A percentile compares a stretch with the other conserved stretches of the same genome.
Evolutionary conservation across 2,113 vertebrate species (phyloP).

Genomic region (Oryzias woworae): DNA sequence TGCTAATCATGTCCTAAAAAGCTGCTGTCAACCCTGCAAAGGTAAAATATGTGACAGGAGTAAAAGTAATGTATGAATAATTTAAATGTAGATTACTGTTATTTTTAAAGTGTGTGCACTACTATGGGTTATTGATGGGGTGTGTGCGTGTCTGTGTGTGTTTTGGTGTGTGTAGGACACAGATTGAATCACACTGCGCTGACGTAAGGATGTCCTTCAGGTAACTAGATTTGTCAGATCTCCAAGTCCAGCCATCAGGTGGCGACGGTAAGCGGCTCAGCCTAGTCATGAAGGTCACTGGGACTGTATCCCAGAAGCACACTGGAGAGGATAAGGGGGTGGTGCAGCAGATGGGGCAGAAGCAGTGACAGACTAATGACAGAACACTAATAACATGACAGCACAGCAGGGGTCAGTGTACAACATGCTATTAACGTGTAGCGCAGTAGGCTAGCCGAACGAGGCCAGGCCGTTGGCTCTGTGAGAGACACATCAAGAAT

Average conservation of each 20-base stretch:
- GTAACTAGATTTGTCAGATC: conserved; percentile 65
- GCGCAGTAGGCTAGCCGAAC: conserved; percentile 40
- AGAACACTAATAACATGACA: conserved; percentile 50
- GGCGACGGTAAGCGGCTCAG: conserved; percentile 62
- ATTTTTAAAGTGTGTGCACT: not conserved
- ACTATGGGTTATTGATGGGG: not conserved
- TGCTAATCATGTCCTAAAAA: too few relatives aligned
- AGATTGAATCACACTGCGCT: conserved; percentile 46
- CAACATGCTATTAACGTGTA: conserved; percentile 51
- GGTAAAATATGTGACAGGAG: too few relatives aligned
- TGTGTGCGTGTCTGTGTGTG: conserved; percentile 18
- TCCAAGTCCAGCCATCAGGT: conserved; percentile 59
- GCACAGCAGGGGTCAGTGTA: conserved; percentile 49
- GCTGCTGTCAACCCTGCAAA: too few relatives aligned
- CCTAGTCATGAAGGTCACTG: conserved; percentile 58
- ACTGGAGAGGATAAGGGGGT: conserved; percentile 46
- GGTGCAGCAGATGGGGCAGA: conserved; percentile 63
- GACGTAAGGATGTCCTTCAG: conserved; percentile 66
- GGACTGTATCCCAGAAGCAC: conserved; percentile 66
- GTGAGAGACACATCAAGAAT: conserved; percentile 25
- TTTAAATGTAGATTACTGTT: not conserved
- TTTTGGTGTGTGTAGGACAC: not conserved
- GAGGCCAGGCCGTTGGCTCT: conserved; percentile 46
- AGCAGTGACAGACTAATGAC: conserved; percentile 47
- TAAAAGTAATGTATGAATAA: too few relatives aligned